Conservation (phyloP, 2,888 invertebrate genomes). For the Chirona hameri region DNA sequence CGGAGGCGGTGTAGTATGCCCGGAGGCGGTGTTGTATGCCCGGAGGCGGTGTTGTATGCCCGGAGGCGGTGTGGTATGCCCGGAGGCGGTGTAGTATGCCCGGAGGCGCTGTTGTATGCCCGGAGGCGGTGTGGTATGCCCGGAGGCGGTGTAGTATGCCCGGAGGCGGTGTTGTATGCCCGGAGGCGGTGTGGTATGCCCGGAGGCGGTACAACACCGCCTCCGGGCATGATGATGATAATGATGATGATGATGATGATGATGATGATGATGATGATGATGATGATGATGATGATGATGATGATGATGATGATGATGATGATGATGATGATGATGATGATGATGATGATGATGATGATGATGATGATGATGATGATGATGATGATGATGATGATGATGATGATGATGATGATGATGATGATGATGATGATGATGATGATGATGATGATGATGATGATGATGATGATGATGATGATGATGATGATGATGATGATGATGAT, state of each 20-base stretch:
- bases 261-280: slow-evolving; percentile 22
- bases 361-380: slow-evolving; percentile 22
- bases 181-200: too few relatives aligned
- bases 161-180: too few relatives aligned
- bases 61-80: too few relatives aligned
- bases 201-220: too few relatives aligned
- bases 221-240: too few relatives aligned
- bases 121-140: too few relatives aligned
- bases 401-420: slow-evolving; percentile 22
- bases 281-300: slow-evolving; percentile 22
- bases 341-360: slow-evolving; percentile 22
- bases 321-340: slow-evolving; percentile 22
- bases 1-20: too few relatives aligned
- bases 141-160: too few relatives aligned
- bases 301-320: slow-evolving; percentile 22
- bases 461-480: slow-evolving; percentile 22
- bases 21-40: too few relatives aligned
- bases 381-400: slow-evolving; percentile 22
- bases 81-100: too few relatives aligned
- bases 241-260: slow-evolving; percentile 12
- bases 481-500: slow-evolving; percentile 6
- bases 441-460: slow-evolving; percentile 22
- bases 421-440: slow-evolving; percentile 22
- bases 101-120: too few relatives aligned
- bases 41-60: too few relatives aligned